Evolutionary conservation across 2,888 invertebrate species (phyloP).

Genomic region (Melanotus villosus): DNA sequence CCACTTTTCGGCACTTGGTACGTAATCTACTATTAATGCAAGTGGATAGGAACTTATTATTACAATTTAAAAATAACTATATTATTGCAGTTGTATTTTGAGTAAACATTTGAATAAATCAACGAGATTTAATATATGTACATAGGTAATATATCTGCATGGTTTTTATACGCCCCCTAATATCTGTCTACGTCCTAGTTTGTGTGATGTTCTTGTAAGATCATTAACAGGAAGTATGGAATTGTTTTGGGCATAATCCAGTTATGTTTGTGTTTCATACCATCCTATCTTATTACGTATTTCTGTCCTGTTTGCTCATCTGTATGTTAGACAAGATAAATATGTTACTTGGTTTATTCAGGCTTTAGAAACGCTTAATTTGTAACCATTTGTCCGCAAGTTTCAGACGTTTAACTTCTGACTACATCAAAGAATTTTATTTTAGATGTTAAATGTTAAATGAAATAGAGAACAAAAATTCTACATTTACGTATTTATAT

Average conservation of each 20-base stretch:
- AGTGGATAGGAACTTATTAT: too few species aligned
- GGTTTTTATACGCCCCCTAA: conserved; percentile 34
- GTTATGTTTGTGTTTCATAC: conserved; percentile 48
- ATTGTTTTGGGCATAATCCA: conserved; percentile 58
- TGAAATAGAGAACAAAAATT: not conserved
- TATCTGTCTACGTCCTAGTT: conserved; percentile 45
- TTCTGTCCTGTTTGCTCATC: conserved; percentile 29
- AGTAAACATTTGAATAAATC: too few species aligned
- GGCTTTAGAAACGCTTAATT: conserved; percentile 52
- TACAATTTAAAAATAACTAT: too few species aligned
- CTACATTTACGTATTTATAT: too few species aligned
- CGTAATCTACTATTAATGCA: too few species aligned
- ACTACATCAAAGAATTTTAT: conserved; percentile 46
- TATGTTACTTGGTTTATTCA: conserved; percentile 49
- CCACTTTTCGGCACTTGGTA: too few species aligned
- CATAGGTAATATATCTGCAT: too few species aligned
- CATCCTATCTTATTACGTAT: conserved; percentile 27
- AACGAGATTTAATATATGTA: too few species aligned
- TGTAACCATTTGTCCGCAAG: conserved; percentile 53
- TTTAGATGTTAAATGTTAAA: not conserved
- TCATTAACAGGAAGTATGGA: conserved; percentile 55
- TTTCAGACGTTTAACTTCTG: conserved; percentile 47
- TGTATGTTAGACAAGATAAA: conserved; percentile 49
- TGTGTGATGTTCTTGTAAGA: conserved; percentile 52
- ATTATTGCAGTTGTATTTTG: not conserved